A percentile compares a stretch with the other conserved stretches of the same genome.
phyloP scores from a whole-genome alignment of 1,140 invertebrate genomes.

The Plutomurus gul region DNA sequence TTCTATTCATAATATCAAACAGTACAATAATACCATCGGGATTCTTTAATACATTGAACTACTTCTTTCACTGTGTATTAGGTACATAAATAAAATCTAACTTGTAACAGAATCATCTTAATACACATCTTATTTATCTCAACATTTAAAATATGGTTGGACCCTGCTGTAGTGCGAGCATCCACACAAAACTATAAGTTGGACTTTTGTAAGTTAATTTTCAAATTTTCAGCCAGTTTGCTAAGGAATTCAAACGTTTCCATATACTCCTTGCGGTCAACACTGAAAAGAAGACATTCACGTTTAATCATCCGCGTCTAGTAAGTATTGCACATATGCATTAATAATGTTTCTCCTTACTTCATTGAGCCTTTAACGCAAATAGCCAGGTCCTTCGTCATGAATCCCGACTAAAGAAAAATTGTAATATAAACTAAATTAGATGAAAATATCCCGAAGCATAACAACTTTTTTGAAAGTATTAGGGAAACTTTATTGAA shows the following conservation, averaged over 20 bases:
- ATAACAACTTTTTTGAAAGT: no score
- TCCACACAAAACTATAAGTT: not conserved
- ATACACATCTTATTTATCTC: not conserved
- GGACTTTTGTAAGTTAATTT: slow-evolving; percentile 64
- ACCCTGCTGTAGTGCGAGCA: no score
- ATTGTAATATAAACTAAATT: not conserved
- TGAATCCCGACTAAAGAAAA: slow-evolving; percentile 69
- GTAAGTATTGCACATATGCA: not conserved
- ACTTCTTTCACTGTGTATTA: no score
- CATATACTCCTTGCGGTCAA: slow-evolving; percentile 84
- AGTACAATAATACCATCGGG: no score
- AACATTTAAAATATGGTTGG: not conserved
- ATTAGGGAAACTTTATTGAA: no score
- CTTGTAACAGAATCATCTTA: no score
- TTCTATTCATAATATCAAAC: no score
- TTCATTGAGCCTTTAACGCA: slow-evolving; percentile 88
- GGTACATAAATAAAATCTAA: no score
- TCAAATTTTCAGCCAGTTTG: slow-evolving; percentile 91
- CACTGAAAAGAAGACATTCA: no score
- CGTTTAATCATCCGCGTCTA: not conserved
- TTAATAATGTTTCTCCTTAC: slow-evolving; percentile 43
- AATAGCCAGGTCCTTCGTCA: slow-evolving; percentile 99
- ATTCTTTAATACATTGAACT: no score
- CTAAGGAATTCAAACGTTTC: slow-evolving; percentile 98
- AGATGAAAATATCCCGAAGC: no score